Base-by-base conservation (phyloP, 1,140 invertebrate genomes). In the Lepidurus apus region DNA sequence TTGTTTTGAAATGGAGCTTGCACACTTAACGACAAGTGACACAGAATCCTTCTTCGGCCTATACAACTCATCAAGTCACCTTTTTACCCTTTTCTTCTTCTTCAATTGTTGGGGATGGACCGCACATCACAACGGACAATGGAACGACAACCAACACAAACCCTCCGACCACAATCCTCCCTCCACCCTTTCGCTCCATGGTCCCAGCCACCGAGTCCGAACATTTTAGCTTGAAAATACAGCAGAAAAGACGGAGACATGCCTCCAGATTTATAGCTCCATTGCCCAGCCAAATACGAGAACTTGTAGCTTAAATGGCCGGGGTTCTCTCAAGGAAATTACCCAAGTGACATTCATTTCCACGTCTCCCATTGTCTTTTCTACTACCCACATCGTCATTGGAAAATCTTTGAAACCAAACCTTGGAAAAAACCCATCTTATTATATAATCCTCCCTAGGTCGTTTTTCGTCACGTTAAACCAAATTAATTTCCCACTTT, bases 381-480 rank as follows among this genome's bases (percentile, higher is more conserved):
- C 53, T 13, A 65, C 53, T 13, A 65, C 34, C 34, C 34, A 34
- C 34, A 34, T 34, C 34, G 34, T 34, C 34, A 34, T 34, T 4
- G 34, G 1, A 34, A 34, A 34, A 34, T 3, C 26, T 34, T 2
- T 0, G 34, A 0, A 34, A 3, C 34, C 3, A 3, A 34, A 3
- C 34, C 3, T 21, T 7, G 6, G 1, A 17, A 65, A 65, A 65
- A 47, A 47, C 0, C 6, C 17, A 47, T 47, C 10, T 6, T 47
- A 65, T 65, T 65, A 65, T 13, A 21, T 17, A 65, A 65, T 65
- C 53, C 53, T 21, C 53, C 53, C 53, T 65, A 21, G 53, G 17
- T 65, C 53, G 53, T 65, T 65, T 65, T 65, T 65, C 53, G 53
- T 65, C 53, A 65, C 53, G 53, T 65, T 65, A 65, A 34, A 65